phyloP scores from a whole-genome alignment of 30 jellyfish, hydroid and myxozoan species.

The Aurelia sp. region DNA sequence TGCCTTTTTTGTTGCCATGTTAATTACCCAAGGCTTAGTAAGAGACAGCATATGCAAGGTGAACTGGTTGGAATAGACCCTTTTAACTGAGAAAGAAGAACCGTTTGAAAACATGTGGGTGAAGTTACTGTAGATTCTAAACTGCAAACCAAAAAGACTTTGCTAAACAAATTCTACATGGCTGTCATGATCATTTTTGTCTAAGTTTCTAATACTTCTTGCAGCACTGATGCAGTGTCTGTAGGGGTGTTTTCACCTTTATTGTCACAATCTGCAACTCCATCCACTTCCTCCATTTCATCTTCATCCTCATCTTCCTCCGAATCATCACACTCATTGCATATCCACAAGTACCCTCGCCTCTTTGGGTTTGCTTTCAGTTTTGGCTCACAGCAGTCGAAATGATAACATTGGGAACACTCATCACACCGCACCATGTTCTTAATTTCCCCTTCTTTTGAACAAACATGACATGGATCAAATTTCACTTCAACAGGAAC shows the following conservation, averaged over 20 bases:
- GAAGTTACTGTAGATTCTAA: too few relatives aligned
- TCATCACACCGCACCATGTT: constrained; percentile 91
- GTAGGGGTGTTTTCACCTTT: background rate
- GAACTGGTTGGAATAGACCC: too few relatives aligned
- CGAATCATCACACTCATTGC: constrained; percentile 80
- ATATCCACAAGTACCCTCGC: constrained; percentile 84
- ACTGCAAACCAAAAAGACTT: too few relatives aligned
- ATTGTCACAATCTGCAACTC: constrained; percentile 22
- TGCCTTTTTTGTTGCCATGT: too few relatives aligned
- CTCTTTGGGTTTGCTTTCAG: constrained; percentile 83
- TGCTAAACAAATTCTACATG: too few relatives aligned
- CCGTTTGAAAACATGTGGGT: too few relatives aligned
- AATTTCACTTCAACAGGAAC: constrained; percentile 3
- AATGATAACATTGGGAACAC: constrained; percentile 82
- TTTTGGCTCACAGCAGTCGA: constrained; percentile 93
- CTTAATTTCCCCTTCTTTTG: constrained; percentile 69
- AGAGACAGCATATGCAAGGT: too few relatives aligned
- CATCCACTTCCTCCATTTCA: constrained; percentile 31
- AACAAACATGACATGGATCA: constrained; percentile 78
- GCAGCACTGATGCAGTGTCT: too few relatives aligned
- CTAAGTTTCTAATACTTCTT: too few relatives aligned
- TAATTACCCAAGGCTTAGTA: too few relatives aligned
- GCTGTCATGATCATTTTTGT: too few relatives aligned
- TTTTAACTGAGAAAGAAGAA: too few relatives aligned
- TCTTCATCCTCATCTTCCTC: constrained; percentile 55